Percentiles rank a stretch among this genome's conserved stretches.
Conservation (phyloP, 2,113 vertebrate species). For the Cyprinodon variegatus region DNA sequence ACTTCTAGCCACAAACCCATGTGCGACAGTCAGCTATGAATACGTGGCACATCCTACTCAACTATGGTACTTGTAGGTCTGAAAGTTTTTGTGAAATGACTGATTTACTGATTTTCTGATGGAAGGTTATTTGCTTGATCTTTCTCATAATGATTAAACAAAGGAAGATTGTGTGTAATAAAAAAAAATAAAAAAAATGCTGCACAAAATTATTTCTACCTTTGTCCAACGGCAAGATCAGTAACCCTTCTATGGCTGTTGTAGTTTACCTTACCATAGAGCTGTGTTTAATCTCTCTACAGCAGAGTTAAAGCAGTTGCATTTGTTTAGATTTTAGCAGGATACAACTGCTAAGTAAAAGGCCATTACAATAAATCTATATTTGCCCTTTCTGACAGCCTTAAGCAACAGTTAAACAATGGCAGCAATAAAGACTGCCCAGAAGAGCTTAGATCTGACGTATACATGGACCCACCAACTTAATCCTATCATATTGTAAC, state of each 20-base stretch:
- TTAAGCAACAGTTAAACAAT: not conserved
- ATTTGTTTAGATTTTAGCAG: slow-evolving; percentile 4
- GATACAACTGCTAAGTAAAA: not conserved
- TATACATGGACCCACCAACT: not conserved
- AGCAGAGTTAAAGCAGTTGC: not conserved
- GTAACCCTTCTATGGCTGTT: not conserved
- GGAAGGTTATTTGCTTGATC: not conserved
- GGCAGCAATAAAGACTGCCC: not conserved
- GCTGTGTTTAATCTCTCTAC: not conserved
- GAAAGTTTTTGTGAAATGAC: not conserved
- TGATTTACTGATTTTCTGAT: not conserved
- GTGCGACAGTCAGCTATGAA: slow-evolving; percentile 16
- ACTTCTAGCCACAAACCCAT: slow-evolving; percentile 15
- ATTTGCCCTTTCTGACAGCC: slow-evolving; percentile 1
- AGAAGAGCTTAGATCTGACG: not conserved
- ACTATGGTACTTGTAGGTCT: not conserved
- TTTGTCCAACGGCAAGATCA: not conserved
- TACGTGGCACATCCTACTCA: not conserved
- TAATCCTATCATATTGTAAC: not conserved
- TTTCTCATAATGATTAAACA: not conserved
- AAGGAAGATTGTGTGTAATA: not conserved
- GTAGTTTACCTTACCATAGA: not conserved
- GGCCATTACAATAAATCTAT: slow-evolving; percentile 17
- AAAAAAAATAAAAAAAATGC: too few relatives aligned
- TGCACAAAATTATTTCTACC: not conserved